phyloP scores from a whole-genome alignment of 1,140 invertebrate genomes.

The Chrysomallon squamiferum region DNA sequence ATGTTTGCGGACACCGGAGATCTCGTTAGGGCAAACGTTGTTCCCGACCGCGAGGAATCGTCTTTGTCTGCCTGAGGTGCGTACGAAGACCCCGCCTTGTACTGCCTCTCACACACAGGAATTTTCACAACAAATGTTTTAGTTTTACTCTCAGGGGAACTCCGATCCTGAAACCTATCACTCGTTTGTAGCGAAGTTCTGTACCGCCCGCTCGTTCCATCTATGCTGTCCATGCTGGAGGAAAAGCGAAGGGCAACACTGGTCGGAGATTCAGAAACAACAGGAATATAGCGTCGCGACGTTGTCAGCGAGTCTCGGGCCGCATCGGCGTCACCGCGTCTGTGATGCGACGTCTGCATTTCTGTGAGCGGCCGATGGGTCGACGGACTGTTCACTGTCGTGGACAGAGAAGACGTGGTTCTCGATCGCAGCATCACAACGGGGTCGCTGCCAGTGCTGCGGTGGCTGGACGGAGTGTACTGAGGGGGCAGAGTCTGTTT shows the following conservation, averaged over 20 bases:
- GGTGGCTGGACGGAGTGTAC: no score
- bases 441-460: neutral
- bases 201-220: constrained; percentile 19
- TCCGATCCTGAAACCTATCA: neutral
- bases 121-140: constrained; percentile 31
- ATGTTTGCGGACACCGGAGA: constrained; percentile 42
- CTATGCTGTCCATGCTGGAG: constrained; percentile 44
- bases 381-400: neutral
- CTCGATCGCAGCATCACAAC: constrained; percentile 21
- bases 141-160: neutral
- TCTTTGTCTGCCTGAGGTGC: no score
- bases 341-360: neutral
- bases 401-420: constrained; percentile 18
- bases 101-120: constrained; percentile 15
- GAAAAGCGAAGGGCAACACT: constrained; percentile 12
- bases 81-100: neutral
- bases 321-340: neutral
- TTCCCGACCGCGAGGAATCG: constrained; percentile 32
- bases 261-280: constrained; percentile 19
- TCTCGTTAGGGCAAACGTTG: constrained; percentile 47
- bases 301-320: neutral
- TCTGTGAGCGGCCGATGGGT: neutral
- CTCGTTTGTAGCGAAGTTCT: neutral
- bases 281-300: constrained; percentile 43
- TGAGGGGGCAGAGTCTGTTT: neutral